Evolutionary conservation across 2,113 vertebrate genomes (phyloP).

Genomic region (Aptenodytes forsteri): DNA sequence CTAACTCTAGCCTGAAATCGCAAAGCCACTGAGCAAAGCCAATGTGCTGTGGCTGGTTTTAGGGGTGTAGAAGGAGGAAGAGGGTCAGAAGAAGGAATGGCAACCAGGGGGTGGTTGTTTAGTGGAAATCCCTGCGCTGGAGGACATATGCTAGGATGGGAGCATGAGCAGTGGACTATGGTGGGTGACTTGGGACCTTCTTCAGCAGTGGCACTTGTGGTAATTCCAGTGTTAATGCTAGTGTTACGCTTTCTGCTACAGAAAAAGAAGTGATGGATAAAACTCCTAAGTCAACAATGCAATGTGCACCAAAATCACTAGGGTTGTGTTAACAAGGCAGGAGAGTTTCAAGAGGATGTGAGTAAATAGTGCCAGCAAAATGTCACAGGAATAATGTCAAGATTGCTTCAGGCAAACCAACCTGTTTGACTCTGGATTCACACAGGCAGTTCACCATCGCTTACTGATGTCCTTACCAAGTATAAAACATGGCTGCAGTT

Average conservation of each 20-base stretch:
- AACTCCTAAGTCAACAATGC: not conserved
- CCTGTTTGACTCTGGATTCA: not conserved
- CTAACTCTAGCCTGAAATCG: not conserved
- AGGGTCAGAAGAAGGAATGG: not conserved
- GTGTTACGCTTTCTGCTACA: not conserved
- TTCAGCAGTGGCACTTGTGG: accelerated
- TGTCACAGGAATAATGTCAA: not conserved
- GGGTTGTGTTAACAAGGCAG: not conserved
- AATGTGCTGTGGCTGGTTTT: not conserved
- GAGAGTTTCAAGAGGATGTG: not conserved
- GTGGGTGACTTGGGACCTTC: not conserved
- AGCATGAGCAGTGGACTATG: not conserved
- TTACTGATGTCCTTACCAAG: not conserved
- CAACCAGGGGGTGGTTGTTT: not conserved
- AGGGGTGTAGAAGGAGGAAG: not conserved
- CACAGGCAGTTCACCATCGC: accelerated
- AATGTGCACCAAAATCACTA: not conserved
- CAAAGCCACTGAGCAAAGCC: not conserved
- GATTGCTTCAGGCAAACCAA: not conserved
- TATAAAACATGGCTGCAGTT: not conserved
- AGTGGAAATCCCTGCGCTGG: not conserved
- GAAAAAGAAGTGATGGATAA: not conserved
- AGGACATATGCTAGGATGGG: not conserved
- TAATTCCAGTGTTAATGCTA: not conserved
- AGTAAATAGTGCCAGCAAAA: not conserved